Evolutionary conservation across 2,888 invertebrate genomes (phyloP).

Genomic region (Sarcophaga subvicina): DNA sequence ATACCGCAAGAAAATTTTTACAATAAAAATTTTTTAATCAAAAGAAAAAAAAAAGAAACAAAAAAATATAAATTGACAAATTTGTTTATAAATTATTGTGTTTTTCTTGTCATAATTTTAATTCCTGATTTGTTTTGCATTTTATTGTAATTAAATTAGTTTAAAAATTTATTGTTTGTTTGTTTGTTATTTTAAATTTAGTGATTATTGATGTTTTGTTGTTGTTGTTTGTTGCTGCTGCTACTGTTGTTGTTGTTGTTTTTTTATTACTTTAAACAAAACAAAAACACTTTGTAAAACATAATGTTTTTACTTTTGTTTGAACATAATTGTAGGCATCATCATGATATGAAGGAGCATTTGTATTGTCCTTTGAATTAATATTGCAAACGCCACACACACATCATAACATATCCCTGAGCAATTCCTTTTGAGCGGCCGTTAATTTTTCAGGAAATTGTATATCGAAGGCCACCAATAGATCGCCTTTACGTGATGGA

Average conservation of each 20-base stretch:
- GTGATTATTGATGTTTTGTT: conserved; percentile 19
- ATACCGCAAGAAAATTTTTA: background rate
- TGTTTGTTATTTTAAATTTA: conserved; percentile 13
- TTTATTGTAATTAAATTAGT: conserved; percentile 6
- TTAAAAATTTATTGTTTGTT: conserved; percentile 14
- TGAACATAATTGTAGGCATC: background rate
- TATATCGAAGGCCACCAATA: conserved; percentile 97
- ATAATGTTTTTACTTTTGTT: background rate
- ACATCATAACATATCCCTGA: conserved; percentile 91
- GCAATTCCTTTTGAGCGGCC: conserved; percentile 92
- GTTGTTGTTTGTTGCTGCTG: background rate
- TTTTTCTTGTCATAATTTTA: background rate
- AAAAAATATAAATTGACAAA: conserved; percentile 18
- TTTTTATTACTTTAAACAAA: background rate
- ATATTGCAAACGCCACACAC: conserved; percentile 31
- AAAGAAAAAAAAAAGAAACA: background rate
- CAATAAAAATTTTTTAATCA: background rate
- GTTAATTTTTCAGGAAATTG: conserved; percentile 94
- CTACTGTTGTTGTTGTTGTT: background rate
- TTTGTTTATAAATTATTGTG: conserved; percentile 11
- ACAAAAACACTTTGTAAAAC: background rate
- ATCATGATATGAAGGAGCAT: background rate
- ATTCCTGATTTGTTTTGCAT: background rate
- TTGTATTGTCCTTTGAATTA: background rate
- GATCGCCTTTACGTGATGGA: conserved; percentile 93